These are phyloP conservation scores for Rhinolophus sinicus DNA, from an alignment of 2,113 vertebrate species.

Conservation along the genomic window DNA sequence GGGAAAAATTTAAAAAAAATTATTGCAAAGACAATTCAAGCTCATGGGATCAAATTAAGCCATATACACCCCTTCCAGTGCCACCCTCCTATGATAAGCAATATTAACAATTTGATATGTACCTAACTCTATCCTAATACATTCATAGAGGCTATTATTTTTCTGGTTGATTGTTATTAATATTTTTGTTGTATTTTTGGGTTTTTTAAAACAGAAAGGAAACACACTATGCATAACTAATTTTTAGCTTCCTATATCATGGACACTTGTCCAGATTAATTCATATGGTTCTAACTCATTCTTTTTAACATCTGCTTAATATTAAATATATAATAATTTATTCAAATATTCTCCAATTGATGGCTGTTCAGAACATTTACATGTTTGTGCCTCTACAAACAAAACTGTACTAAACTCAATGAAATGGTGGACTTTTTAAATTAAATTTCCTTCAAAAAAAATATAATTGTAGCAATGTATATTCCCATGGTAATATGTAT, in stretches of 20 bases:
- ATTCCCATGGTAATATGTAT: background rate
- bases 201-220: background rate
- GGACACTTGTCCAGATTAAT: background rate
- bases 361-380: background rate
- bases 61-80: background rate
- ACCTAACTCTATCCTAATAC: background rate
- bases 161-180: background rate
- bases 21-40: background rate
- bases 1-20: no score
- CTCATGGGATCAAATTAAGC: background rate
- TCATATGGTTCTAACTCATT: background rate
- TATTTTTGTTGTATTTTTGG: background rate
- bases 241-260: background rate
- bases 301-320: background rate
- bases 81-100: background rate
- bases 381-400: background rate
- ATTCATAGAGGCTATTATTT: background rate
- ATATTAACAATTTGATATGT: background rate
- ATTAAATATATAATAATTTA: background rate
- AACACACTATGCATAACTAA: background rate
- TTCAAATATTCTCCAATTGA: background rate
- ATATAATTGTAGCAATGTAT: background rate
- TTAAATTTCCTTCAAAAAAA: background rate
- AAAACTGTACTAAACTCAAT: background rate
- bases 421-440: background rate